These are phyloP conservation scores for Meteorus cinctellus DNA, from an alignment of 2,888 invertebrate genomes.

Conservation along the genomic window DNA sequence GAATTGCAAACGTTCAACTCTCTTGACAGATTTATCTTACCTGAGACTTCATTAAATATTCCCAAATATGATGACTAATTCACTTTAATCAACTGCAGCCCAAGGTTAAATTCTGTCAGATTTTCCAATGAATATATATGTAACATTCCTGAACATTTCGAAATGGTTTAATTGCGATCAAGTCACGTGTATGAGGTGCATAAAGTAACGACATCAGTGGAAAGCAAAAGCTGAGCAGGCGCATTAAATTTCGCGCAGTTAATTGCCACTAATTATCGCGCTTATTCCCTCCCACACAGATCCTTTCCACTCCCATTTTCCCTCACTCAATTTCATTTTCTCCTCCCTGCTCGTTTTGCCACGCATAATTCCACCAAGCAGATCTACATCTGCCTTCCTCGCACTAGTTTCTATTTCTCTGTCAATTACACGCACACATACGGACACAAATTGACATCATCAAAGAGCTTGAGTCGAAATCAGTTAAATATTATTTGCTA, in stretches of 20 bases:
- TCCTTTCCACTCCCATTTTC: slow-evolving; percentile 47
- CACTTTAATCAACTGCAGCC: no score
- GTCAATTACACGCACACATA: neutral
- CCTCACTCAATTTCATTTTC: slow-evolving; percentile 42
- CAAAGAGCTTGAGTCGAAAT: slow-evolving; percentile 52
- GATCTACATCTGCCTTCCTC: slow-evolving; percentile 34
- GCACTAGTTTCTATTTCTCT: no score
- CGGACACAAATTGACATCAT: slow-evolving; percentile 36
- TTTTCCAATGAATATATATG: neutral
- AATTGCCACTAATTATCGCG: slow-evolving; percentile 71
- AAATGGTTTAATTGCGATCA: neutral
- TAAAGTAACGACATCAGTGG: slow-evolving; percentile 54
- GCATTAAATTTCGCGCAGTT: slow-evolving; percentile 61
- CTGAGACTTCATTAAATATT: no score
- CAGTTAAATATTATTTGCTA: slow-evolving; percentile 71
- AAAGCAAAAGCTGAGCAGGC: slow-evolving; percentile 36
- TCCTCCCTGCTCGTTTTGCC: slow-evolving; percentile 33
- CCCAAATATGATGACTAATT: no score
- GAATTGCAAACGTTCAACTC: no score
- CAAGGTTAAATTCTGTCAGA: no score
- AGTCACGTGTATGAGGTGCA: slow-evolving; percentile 53
- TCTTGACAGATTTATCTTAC: no score
- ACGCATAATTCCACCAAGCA: slow-evolving; percentile 28
- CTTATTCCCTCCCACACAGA: slow-evolving; percentile 59
- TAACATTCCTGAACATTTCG: slow-evolving; percentile 14